Percentiles rank a stretch among this genome's conserved stretches.
phyloP scores from a whole-genome alignment of 2,797 vertebrate species.

The Valencia hispanica region DNA sequence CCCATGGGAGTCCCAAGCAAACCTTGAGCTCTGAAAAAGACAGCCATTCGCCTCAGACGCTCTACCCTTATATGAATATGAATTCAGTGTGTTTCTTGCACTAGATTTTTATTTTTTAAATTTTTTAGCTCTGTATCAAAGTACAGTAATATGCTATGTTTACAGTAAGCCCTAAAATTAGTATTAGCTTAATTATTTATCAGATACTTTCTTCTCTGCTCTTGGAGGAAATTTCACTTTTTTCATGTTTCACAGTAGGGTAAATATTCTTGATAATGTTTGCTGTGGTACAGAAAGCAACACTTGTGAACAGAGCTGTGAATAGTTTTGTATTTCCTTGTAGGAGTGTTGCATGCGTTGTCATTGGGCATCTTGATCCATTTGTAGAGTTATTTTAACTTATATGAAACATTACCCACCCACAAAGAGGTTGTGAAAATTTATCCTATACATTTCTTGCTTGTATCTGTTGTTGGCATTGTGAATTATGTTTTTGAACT shows the following conservation, averaged over 20 bases:
- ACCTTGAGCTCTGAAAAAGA: neutral
- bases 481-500: neutral
- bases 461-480: neutral
- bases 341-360: conserved; percentile 19
- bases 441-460: neutral
- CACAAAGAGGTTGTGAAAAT: conserved; percentile 9
- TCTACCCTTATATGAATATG: neutral
- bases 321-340: conserved; percentile 33
- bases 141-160: neutral
- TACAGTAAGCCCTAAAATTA: neutral
- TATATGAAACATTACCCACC: conserved; percentile 31
- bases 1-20: neutral
- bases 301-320: conserved; percentile 45
- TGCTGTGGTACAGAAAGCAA: conserved; percentile 10
- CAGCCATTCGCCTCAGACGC: too few relatives aligned
- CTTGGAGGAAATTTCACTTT: conserved; percentile 7
- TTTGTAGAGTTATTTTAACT: conserved; percentile 31
- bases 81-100: neutral
- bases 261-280: conserved; percentile 5
- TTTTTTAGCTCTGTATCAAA: neutral
- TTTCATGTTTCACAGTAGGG: conserved; percentile 13
- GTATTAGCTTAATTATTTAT: neutral
- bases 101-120: neutral
- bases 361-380: conserved; percentile 31
- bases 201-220: neutral